phyloP scores from a whole-genome alignment of 2,797 vertebrate genomes.

The Nyctalus aviator region DNA sequence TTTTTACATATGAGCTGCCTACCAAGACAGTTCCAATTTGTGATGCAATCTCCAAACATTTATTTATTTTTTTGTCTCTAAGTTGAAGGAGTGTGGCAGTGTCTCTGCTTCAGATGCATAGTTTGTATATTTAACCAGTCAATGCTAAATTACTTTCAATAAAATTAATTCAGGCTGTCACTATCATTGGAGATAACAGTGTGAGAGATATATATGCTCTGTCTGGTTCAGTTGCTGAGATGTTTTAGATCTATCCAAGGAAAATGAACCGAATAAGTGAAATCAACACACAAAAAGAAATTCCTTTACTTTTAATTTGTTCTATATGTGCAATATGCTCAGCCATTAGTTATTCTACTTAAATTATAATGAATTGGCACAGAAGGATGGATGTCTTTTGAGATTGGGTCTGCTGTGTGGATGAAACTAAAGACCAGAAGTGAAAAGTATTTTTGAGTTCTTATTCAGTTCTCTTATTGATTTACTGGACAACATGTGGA shows the following conservation, averaged over 20 bases:
- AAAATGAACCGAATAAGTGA: slow-evolving; percentile 70
- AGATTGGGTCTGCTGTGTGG: neutral
- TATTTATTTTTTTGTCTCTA: slow-evolving; percentile 74
- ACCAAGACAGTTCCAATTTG: slow-evolving; percentile 68
- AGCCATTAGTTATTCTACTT: slow-evolving; percentile 62
- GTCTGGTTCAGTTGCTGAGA: slow-evolving; percentile 59
- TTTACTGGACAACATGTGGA: neutral
- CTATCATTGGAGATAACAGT: slow-evolving; percentile 45
- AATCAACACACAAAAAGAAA: slow-evolving; percentile 68
- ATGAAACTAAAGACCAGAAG: slow-evolving; percentile 44
- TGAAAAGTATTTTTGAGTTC: slow-evolving; percentile 12
- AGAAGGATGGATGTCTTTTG: neutral
- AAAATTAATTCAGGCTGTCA: slow-evolving; percentile 50
- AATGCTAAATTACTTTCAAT: slow-evolving; percentile 79
- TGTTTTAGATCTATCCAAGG: slow-evolving; percentile 67
- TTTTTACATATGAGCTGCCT: slow-evolving; percentile 64
- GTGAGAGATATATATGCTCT: slow-evolving; percentile 50
- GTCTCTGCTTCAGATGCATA: slow-evolving; percentile 58
- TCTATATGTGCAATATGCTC: neutral
- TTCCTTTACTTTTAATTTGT: slow-evolving; percentile 62
- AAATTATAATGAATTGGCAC: slow-evolving; percentile 62
- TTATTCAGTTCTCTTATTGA: neutral
- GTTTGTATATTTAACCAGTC: slow-evolving; percentile 78
- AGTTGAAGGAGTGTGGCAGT: slow-evolving; percentile 36
- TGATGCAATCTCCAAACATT: slow-evolving; percentile 65